phyloP scores from a whole-genome alignment of 2,888 invertebrate species.

The Frankliniella intonsa region DNA sequence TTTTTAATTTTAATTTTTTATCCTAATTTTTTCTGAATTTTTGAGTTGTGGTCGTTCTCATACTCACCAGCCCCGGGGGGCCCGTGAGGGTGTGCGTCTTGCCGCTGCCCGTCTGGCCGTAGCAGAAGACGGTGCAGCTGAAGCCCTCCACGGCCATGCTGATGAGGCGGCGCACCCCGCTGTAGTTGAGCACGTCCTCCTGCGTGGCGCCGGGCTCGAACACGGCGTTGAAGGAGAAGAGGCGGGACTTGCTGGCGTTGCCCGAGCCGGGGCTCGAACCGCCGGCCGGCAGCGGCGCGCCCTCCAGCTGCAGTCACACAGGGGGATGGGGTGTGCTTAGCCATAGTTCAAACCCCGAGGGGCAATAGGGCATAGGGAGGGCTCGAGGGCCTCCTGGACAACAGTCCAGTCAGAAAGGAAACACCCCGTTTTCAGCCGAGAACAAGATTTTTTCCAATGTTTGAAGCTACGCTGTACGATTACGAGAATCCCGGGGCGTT shows the following conservation, averaged over 20 bases:
- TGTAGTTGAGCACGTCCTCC: slow-evolving; percentile 82
- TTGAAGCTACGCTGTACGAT: no score
- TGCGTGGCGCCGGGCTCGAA: slow-evolving; percentile 86
- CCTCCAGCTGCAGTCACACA: slow-evolving; percentile 37
- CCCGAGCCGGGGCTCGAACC: slow-evolving; percentile 40
- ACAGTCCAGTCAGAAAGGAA: no score
- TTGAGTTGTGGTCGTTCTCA: background rate
- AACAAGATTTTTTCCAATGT: no score
- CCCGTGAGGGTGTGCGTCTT: slow-evolving; percentile 95
- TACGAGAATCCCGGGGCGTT: no score
- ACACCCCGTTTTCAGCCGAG: no score
- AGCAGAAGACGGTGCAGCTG: slow-evolving; percentile 90
- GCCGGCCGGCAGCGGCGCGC: slow-evolving; percentile 37
- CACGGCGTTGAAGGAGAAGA: slow-evolving; percentile 92
- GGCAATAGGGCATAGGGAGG: no score
- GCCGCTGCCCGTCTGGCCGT: slow-evolving; percentile 94
- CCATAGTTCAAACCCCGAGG: no score
- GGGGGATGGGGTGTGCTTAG: no score
- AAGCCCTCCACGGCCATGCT: slow-evolving; percentile 95
- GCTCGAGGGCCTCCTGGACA: no score
- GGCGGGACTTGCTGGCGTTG: slow-evolving; percentile 66
- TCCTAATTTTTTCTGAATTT: no score
- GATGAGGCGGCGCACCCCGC: slow-evolving; percentile 81
- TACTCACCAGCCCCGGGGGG: slow-evolving; percentile 73
- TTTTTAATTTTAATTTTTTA: no score